Conservation (phyloP, 2,888 invertebrate species). For the Therioaphis trifolii region DNA sequence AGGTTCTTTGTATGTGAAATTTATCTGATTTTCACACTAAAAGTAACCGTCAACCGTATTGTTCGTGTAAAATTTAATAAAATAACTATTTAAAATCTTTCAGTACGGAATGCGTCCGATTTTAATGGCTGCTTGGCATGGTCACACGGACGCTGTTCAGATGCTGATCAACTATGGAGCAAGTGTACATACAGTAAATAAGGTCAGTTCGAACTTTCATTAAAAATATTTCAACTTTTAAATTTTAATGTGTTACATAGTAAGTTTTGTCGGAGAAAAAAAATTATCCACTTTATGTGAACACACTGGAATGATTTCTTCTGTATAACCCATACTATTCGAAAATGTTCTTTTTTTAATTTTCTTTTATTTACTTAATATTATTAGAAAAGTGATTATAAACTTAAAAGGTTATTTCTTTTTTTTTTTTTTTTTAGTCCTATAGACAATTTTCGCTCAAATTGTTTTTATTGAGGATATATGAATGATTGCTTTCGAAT, state of each 20-base stretch:
- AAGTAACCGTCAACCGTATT: neutral
- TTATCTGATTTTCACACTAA: neutral
- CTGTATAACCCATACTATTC: too few species aligned
- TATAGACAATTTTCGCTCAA: too few species aligned
- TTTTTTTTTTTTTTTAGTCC: too few species aligned
- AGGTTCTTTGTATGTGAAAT: neutral
- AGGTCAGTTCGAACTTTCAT: conserved; percentile 71
- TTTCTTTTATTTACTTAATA: too few species aligned
- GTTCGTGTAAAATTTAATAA: neutral
- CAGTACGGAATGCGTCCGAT: conserved; percentile 81
- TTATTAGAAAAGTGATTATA: too few species aligned
- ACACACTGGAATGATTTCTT: too few species aligned
- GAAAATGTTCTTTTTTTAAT: too few species aligned
- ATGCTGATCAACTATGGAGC: conserved; percentile 78
- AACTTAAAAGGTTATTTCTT: too few species aligned
- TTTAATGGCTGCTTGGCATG: conserved; percentile 81
- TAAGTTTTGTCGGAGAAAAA: too few species aligned
- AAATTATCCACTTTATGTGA: too few species aligned
- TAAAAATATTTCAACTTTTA: neutral
- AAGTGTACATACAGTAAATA: conserved; percentile 77
- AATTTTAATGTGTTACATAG: neutral
- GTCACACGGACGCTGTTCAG: conserved; percentile 78
- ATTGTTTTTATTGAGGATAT: neutral
- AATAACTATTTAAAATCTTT: conserved; percentile 65
- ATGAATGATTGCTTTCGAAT: conserved; percentile 22